phyloP scores from a whole-genome alignment of 1,140 invertebrate species.

The Hylaeus anthracinus region DNA sequence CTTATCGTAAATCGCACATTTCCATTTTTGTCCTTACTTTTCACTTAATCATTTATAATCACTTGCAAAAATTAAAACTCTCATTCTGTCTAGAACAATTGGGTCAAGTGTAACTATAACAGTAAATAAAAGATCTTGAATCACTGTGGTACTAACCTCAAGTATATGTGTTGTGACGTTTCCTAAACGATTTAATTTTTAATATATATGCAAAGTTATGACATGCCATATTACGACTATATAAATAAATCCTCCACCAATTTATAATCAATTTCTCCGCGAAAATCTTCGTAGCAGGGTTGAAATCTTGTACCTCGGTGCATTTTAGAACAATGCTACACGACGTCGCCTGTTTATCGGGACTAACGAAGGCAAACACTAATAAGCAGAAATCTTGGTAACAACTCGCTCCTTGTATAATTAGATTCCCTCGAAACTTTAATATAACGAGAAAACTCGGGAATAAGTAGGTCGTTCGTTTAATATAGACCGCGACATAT shows the following conservation, averaged over 20 bases:
- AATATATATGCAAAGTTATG: neutral
- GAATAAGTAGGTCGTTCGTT: slow-evolving; percentile 28
- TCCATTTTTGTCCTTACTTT: too few relatives aligned
- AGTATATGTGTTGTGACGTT: neutral
- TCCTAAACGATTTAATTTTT: slow-evolving; percentile 5
- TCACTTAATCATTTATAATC: too few relatives aligned
- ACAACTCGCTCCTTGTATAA: slow-evolving; percentile 28
- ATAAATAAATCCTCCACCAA: neutral
- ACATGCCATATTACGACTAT: neutral
- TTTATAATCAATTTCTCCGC: neutral
- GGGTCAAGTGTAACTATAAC: too few relatives aligned
- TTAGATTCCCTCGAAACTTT: slow-evolving; percentile 37
- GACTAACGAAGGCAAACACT: slow-evolving; percentile 35
- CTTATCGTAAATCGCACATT: too few relatives aligned
- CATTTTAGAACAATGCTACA: slow-evolving; percentile 29
- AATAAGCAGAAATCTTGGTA: slow-evolving; percentile 49
- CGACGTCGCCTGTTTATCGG: slow-evolving; percentile 34
- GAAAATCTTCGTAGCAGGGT: slow-evolving; percentile 9
- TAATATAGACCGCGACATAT: slow-evolving; percentile 10
- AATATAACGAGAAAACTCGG: slow-evolving; percentile 46
- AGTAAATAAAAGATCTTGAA: neutral
- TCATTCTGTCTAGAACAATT: too few relatives aligned
- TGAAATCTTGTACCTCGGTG: neutral
- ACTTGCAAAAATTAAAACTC: too few relatives aligned
- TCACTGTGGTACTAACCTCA: neutral